Evolutionary conservation across 1,140 invertebrate genomes (phyloP).

Genomic region (Ceratoteleas bidentatus): DNA sequence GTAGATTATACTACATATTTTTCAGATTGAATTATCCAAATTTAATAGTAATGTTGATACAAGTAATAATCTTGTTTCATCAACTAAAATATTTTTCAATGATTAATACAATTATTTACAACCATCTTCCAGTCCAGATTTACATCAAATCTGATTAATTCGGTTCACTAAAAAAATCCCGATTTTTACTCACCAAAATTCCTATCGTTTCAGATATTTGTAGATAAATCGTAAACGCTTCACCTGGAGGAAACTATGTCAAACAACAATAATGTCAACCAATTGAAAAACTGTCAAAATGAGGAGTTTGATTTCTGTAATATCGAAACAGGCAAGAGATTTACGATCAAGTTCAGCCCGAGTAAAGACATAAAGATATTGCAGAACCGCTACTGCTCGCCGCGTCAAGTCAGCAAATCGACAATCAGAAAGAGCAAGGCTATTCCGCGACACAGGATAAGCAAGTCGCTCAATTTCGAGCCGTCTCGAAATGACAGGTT

Average conservation of each 20-base stretch:
- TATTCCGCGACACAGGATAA: slow-evolving; percentile 65
- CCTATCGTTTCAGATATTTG: slow-evolving; percentile 19
- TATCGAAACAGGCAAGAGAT: slow-evolving; percentile 54
- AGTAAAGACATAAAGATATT: slow-evolving; percentile 49
- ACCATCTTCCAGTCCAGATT: too few relatives aligned
- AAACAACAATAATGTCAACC: slow-evolving; percentile 32
- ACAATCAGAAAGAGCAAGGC: slow-evolving; percentile 61
- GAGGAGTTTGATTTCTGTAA: slow-evolving; percentile 60
- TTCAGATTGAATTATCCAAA: too few relatives aligned
- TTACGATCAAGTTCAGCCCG: slow-evolving; percentile 59
- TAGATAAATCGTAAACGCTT: slow-evolving; percentile 1
- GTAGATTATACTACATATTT: too few relatives aligned
- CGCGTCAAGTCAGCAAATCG: slow-evolving; percentile 59
- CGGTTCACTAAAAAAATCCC: too few relatives aligned
- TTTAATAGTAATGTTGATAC: too few relatives aligned
- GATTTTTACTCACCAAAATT: too few relatives aligned
- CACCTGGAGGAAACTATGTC: slow-evolving; percentile 11
- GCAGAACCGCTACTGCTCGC: slow-evolving; percentile 60
- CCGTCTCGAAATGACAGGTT: slow-evolving; percentile 49
- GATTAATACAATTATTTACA: too few relatives aligned
- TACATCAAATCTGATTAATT: too few relatives aligned
- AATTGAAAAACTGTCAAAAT: slow-evolving; percentile 24
- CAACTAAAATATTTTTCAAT: too few relatives aligned
- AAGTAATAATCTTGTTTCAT: too few relatives aligned
- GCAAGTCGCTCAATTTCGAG: slow-evolving; percentile 72